Evolutionary conservation across 2,797 vertebrate genomes (phyloP).

Genomic region (Triplophysa bombifrons): DNA sequence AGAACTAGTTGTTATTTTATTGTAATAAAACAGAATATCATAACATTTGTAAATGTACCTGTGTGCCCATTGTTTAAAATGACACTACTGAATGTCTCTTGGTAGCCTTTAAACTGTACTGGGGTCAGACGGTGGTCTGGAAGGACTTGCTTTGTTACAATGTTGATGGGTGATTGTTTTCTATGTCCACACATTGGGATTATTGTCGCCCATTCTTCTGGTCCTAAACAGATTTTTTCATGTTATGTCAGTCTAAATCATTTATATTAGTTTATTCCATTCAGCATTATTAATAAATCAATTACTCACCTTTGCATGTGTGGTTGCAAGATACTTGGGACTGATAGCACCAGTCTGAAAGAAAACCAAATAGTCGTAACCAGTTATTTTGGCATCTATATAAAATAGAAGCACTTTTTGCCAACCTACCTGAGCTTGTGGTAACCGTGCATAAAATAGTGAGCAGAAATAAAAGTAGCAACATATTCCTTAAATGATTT

Average conservation of each 20-base stretch:
- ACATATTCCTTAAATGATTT: background rate
- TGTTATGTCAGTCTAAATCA: background rate
- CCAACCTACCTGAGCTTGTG: slow-evolving; percentile 13
- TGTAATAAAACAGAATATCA: background rate
- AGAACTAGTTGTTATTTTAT: background rate
- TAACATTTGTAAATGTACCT: slow-evolving; percentile 61
- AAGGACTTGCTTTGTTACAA: slow-evolving; percentile 64
- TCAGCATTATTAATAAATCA: background rate
- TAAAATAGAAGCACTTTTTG: background rate
- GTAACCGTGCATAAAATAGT: slow-evolving; percentile 16
- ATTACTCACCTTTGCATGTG: slow-evolving; percentile 63
- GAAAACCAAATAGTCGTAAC: background rate
- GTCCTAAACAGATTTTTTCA: slow-evolving; percentile 65
- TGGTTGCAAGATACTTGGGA: slow-evolving; percentile 61
- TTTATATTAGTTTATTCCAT: background rate
- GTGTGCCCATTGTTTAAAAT: slow-evolving; percentile 82
- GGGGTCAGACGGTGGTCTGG: slow-evolving; percentile 55
- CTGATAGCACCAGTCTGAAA: slow-evolving; percentile 57
- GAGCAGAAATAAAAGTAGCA: background rate
- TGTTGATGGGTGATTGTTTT: slow-evolving; percentile 84
- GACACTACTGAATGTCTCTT: slow-evolving; percentile 51
- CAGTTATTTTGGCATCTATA: background rate
- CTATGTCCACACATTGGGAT: slow-evolving; percentile 49
- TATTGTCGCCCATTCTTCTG: slow-evolving; percentile 65
- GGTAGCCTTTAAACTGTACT: slow-evolving; percentile 73